These are phyloP conservation scores for Emmelina monodactyla DNA, from an alignment of 2,888 invertebrate species.

Conservation along the genomic window DNA sequence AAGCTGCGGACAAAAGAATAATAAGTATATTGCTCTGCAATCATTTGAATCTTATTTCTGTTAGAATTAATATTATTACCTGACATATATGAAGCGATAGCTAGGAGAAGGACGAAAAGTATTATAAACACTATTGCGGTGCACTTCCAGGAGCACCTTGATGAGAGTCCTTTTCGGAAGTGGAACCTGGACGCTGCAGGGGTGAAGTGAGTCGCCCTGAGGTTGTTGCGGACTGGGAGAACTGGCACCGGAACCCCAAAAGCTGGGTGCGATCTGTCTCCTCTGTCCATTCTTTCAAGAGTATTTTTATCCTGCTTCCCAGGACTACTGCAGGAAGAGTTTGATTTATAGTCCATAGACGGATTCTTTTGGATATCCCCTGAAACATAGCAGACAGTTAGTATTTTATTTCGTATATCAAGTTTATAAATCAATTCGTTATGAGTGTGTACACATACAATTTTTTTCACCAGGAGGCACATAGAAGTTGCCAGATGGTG, in stretches of 20 bases:
- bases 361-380: constrained; percentile 88
- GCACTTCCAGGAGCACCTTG: constrained; percentile 91
- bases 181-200: constrained; percentile 79
- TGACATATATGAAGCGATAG: constrained; percentile 86
- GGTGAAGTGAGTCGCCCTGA: constrained; percentile 77
- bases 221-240: constrained; percentile 77
- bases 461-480: constrained; percentile 76
- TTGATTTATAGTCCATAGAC: constrained; percentile 87
- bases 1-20: constrained; percentile 62
- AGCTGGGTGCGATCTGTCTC: constrained; percentile 70
- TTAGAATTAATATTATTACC: too few relatives aligned
- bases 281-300: constrained; percentile 58
- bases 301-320: constrained; percentile 66
- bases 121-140: constrained; percentile 88
- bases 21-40: background rate
- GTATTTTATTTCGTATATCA: too few relatives aligned
- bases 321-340: constrained; percentile 88
- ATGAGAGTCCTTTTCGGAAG: constrained; percentile 85
- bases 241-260: constrained; percentile 76
- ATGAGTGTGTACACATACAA: background rate
- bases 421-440: too few relatives aligned
- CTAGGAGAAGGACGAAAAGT: constrained; percentile 81
- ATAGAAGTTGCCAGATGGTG: constrained; percentile 92
- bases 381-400: constrained; percentile 40
- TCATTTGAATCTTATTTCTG: too few relatives aligned